These are phyloP conservation scores for Anthoscopus minutus DNA, from an alignment of 2,113 vertebrate species.

Conservation along the genomic window DNA sequence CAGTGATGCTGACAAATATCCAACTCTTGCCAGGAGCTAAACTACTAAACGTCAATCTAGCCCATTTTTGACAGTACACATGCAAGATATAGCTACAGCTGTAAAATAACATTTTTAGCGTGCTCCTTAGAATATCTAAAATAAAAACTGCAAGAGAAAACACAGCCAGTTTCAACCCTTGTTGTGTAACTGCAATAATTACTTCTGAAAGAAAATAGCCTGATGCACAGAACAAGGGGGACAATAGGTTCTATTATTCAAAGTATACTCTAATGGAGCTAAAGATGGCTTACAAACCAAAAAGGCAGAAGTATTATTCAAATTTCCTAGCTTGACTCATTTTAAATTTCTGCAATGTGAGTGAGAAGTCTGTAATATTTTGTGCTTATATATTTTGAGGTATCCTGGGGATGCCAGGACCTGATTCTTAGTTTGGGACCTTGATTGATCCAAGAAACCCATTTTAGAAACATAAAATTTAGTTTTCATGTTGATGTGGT, in stretches of 20 bases:
- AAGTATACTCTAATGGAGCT: neutral
- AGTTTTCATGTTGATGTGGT: neutral
- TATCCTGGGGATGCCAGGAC: neutral
- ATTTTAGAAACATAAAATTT: neutral
- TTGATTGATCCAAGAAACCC: neutral
- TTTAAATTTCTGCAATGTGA: neutral
- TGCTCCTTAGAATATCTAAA: neutral
- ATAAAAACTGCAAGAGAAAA: neutral
- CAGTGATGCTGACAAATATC: neutral
- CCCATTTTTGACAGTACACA: neutral
- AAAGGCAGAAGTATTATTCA: neutral
- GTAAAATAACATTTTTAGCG: neutral
- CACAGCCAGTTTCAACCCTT: neutral
- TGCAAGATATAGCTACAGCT: neutral
- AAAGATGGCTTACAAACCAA: neutral
- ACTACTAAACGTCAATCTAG: neutral
- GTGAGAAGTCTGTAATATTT: neutral
- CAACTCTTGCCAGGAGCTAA: neutral
- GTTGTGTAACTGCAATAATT: neutral
- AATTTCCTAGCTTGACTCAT: neutral
- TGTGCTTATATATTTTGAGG: neutral
- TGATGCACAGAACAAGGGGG: neutral
- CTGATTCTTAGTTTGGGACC: neutral
- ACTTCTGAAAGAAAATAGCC: neutral
- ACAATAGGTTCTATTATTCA: neutral